Evolutionary conservation across 2,888 invertebrate genomes (phyloP).

Genomic region (Hyposoter didymator): DNA sequence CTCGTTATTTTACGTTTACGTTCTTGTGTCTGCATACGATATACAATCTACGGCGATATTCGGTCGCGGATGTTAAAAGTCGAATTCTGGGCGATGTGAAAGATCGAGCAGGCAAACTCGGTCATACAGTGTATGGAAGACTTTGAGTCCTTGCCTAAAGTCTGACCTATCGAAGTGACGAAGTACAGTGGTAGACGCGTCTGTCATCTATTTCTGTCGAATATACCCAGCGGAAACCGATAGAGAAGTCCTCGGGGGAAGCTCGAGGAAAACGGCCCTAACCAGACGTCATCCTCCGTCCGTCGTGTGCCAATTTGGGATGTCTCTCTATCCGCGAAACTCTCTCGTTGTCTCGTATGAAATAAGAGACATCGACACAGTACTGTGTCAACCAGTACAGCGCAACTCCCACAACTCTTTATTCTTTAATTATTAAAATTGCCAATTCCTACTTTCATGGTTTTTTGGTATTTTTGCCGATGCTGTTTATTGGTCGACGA

Average conservation of each 20-base stretch:
- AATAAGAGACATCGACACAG: constrained; percentile 11
- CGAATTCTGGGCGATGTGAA: background rate
- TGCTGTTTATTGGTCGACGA: background rate
- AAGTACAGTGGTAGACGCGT: constrained; percentile 27
- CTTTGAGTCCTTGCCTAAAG: constrained; percentile 21
- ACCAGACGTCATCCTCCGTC: constrained; percentile 44
- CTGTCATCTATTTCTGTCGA: constrained; percentile 44
- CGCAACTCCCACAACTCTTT: background rate
- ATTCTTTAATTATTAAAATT: background rate
- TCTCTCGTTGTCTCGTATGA: constrained; percentile 11
- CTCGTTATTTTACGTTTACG: background rate
- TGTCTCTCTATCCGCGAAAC: constrained; percentile 17
- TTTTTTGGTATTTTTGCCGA: background rate
- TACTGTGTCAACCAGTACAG: background rate
- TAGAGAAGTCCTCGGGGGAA: constrained; percentile 42
- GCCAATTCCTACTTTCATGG: background rate
- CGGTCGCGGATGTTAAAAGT: background rate
- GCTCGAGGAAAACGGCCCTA: constrained; percentile 45
- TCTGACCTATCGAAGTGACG: constrained; percentile 39
- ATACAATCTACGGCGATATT: background rate
- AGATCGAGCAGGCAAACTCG: constrained; percentile 18
- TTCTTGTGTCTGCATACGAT: background rate
- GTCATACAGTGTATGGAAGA: constrained; percentile 5
- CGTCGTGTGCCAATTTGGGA: constrained; percentile 50
- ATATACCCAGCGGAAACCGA: constrained; percentile 40